Base-by-base conservation (phyloP, 2,888 invertebrate genomes). In the Drosophila meridionalis region DNA sequence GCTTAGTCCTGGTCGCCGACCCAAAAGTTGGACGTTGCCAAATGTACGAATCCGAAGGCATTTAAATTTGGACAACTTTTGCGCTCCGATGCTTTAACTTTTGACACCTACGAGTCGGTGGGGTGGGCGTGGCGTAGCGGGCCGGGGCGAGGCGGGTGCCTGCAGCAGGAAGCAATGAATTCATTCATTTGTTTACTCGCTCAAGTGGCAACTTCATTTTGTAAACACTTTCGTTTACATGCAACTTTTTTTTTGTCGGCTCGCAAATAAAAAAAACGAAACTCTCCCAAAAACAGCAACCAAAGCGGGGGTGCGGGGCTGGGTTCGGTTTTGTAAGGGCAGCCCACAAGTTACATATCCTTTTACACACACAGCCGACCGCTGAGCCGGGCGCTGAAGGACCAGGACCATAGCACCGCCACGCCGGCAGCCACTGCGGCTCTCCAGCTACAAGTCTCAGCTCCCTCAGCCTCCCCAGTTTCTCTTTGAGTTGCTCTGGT, bases 161-260 rank as follows among this genome's bases (percentile, higher is more conserved):
- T 48, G 65, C 73, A 52, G 63, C 65, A 76, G 89, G 87, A 83
- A 90, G 85, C 90, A 86, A 86, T 90, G 85, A 86, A 90, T 87
- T 87, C 90, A 87, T 90, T 87, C 90, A 87, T 87, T 87, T 87
- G 90, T 87, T 87, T 87, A 87, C 90, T 87, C 89, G 85, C 83
- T 87, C 89, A 87, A 87, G 87, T 87, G 87, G 87, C 87, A 87
- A 90, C 90, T 87, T 87, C 87, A 87, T 87, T 87, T 89, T 87
- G 87, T 87, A 87, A 87, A 87, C 87, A 87, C 90, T 87, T 87
- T 87, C 87, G 87, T 87, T 87, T 87, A 90, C 87, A 87, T 84
- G 90, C 80, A 90, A 90, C 85, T 87, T 87, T 85, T 83, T 78
- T 83, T 80, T 79, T 40, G 55, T 30, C 58, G 50, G 68, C 68